Evolutionary conservation across 2,888 invertebrate species (phyloP).

Genomic region (Germaria angustata): DNA sequence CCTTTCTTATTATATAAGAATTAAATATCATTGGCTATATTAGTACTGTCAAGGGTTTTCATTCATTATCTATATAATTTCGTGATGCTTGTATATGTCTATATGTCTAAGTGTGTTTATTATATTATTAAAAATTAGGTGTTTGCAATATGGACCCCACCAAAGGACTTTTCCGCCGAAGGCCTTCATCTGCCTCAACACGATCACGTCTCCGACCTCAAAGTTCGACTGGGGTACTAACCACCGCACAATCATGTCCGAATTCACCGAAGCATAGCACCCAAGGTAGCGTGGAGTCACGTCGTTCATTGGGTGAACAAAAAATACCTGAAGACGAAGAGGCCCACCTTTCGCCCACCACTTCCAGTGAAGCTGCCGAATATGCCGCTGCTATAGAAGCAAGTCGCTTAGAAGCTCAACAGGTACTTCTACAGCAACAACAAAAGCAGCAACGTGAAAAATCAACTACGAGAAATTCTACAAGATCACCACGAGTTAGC

Average conservation of each 20-base stretch:
- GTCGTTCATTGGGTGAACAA: constrained; percentile 76
- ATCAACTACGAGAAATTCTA: constrained; percentile 51
- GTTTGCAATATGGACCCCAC: constrained; percentile 79
- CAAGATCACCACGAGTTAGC: constrained; percentile 69
- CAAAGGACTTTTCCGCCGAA: constrained; percentile 79
- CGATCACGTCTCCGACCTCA: constrained; percentile 76
- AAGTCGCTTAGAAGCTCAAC: constrained; percentile 63
- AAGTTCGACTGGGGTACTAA: constrained; percentile 68
- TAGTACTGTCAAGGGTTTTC: neutral
- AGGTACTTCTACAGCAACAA: constrained; percentile 56
- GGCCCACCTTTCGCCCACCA: constrained; percentile 70
- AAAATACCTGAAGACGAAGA: constrained; percentile 78
- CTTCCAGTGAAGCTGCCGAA: constrained; percentile 75
- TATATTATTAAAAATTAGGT: constrained; percentile 70
- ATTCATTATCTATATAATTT: neutral
- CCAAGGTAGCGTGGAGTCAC: constrained; percentile 75
- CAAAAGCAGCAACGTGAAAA: constrained; percentile 61
- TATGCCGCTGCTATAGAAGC: constrained; percentile 75
- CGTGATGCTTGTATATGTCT: no score
- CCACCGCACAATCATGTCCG: constrained; percentile 78
- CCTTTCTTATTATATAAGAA: neutral
- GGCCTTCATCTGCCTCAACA: constrained; percentile 77
- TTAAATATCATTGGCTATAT: neutral
- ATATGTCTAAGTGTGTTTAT: no score
- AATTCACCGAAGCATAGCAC: constrained; percentile 79